Conservation (phyloP, 2,797 vertebrate species). For the Schizothorax lantsangensis region DNA sequence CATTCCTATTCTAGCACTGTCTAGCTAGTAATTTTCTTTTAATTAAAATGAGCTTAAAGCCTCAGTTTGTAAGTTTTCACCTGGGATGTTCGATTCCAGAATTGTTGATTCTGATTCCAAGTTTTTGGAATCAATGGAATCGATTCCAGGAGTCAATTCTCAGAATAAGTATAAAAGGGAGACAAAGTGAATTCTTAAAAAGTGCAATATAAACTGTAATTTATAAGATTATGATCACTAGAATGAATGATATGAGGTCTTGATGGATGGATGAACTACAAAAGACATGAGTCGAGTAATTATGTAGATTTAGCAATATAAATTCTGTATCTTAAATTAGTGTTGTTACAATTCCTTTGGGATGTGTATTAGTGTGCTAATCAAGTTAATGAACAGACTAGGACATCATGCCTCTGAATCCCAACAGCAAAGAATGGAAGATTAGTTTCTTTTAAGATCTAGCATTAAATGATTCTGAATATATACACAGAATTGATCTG, state of each 20-base stretch:
- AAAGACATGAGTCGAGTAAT: neutral
- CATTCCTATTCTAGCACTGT: slow-evolving; percentile 1
- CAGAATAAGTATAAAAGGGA: neutral
- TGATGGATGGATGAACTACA: neutral
- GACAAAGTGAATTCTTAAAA: slow-evolving; percentile 9
- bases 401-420: neutral
- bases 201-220: slow-evolving; percentile 34
- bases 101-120: neutral
- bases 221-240: neutral
- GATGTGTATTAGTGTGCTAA: neutral
- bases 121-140: neutral
- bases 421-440: neutral
- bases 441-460: neutral
- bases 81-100: neutral
- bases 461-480: slow-evolving; percentile 5
- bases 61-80: slow-evolving; percentile 29
- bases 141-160: slow-evolving; percentile 6
- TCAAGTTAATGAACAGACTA: neutral
- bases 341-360: neutral
- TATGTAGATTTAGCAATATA: slow-evolving; percentile 19
- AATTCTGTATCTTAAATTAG: neutral
- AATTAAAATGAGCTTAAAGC: slow-evolving; percentile 22
- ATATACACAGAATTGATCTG: neutral
- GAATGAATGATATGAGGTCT: neutral
- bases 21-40: slow-evolving; percentile 12